Conservation (phyloP, 35 echinoderm and acorn worm genomes). For the Apostichopus japonicus region DNA sequence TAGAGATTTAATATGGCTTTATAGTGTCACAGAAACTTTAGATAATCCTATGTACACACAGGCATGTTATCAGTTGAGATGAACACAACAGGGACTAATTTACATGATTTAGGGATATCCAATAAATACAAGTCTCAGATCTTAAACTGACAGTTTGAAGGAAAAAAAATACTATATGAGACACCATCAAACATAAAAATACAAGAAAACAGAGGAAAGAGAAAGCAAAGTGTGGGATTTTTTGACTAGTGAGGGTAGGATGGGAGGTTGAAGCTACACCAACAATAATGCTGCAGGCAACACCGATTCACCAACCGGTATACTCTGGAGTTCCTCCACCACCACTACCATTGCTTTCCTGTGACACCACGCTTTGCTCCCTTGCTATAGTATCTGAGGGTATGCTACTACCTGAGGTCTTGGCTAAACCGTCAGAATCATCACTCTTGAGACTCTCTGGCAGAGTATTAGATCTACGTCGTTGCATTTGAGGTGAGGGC, state of each 20-base stretch:
- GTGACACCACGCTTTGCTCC: slow-evolving; percentile 75
- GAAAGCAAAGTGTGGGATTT: neutral
- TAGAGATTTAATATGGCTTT: no score
- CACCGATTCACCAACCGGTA: slow-evolving; percentile 72
- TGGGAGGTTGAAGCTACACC: neutral
- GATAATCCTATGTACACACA: neutral
- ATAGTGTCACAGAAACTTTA: no score
- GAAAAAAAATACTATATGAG: neutral
- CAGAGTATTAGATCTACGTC: slow-evolving; percentile 62
- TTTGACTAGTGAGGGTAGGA: neutral
- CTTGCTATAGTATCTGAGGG: slow-evolving; percentile 39
- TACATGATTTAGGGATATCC: no score
- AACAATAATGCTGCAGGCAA: neutral
- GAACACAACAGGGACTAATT: no score
- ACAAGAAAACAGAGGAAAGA: neutral
- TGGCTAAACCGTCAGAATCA: slow-evolving; percentile 19
- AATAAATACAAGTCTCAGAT: no score
- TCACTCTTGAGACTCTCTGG: slow-evolving; percentile 42
- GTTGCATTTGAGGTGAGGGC: slow-evolving; percentile 36
- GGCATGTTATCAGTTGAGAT: no score
- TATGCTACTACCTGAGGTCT: slow-evolving; percentile 35
- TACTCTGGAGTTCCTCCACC: slow-evolving; percentile 59
- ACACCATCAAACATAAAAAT: neutral
- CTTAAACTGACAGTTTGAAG: no score
- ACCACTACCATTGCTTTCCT: slow-evolving; percentile 74